Base-by-base conservation (phyloP, 2,797 vertebrate species). In the Xyrichtys novacula region DNA sequence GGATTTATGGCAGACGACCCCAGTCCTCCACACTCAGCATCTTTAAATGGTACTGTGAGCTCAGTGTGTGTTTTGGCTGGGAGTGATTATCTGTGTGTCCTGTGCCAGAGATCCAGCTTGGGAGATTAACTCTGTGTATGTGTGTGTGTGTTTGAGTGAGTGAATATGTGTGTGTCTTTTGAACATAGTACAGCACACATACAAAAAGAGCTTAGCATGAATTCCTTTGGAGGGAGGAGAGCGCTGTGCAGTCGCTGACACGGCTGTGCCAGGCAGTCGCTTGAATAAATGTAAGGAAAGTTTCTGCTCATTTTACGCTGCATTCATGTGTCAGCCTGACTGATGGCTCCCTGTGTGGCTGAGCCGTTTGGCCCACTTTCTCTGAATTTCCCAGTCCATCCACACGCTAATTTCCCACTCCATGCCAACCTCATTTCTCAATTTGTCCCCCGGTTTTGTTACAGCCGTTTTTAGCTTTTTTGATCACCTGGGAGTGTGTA, bases 341-440 rank as follows among this genome's bases (percentile, higher is more conserved):
- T 77, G 86, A 89, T 72, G 70, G 57, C 66, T 86, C 84, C 83
- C 74, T 34, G 44, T 48, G 83, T 8, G 65, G 15, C 28, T 1
- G 55, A 78, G 62, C 55, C 74, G 11, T 85, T 86, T 85, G 88
- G 75, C 91, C 91, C 88, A 90, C 74, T 91, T 93, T 79, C 83
- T 75, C 65, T 69, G 40, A 81, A 79, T 77, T 71, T 76, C 81
- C 80, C 74, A 72, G 76, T 80, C 61, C 79, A 73, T 81, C 65
- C 71, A 52, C 71, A 68, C 47, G 15, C 78, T 86, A 77, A 90
- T 89, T 88, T 85, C 82, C 73, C 67, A 69, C 78, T 90, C 81
- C 78, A 65, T 70, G 68, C 83, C 89, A 91, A 73, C 90, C 92
- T 92, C 59, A 34, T 92, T 93, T 91, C 89, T 86, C 60, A 71